phyloP scores from a whole-genome alignment of 2,888 invertebrate genomes.

The Agrochola circellaris region DNA sequence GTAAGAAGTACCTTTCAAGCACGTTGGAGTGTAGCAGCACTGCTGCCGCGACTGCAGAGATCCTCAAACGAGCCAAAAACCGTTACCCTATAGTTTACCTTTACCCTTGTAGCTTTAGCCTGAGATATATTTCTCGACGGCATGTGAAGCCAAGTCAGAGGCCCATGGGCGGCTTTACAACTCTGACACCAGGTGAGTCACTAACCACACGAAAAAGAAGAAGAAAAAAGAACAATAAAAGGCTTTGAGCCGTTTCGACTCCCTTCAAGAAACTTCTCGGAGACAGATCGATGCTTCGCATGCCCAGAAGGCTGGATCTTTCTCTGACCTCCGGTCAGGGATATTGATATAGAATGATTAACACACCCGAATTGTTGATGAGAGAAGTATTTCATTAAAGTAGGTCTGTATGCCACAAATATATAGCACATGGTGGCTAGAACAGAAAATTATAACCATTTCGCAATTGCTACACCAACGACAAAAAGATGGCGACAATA shows the following conservation, averaged over 20 bases:
- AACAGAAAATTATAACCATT: not conserved
- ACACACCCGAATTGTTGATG: not conserved
- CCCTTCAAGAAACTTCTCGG: not conserved
- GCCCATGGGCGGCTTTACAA: too few relatives aligned
- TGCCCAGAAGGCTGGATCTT: not conserved
- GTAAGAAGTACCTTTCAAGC: not conserved
- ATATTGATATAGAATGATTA: not conserved
- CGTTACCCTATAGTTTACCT: not conserved
- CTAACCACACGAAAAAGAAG: too few relatives aligned
- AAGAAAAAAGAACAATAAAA: too few relatives aligned
- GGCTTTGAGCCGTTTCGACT: not conserved
- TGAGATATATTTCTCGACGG: too few relatives aligned
- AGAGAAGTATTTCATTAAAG: not conserved
- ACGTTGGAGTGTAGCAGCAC: too few relatives aligned
- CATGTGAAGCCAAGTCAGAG: too few relatives aligned
- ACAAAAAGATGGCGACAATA: not conserved
- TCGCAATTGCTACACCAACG: not conserved
- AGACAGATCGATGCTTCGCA: not conserved
- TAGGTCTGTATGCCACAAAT: not conserved
- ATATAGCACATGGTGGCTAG: not conserved
- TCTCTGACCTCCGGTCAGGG: not conserved
- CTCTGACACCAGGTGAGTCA: too few relatives aligned
- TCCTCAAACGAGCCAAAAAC: not conserved
- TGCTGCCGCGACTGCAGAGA: not conserved
- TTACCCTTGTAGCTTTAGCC: too few relatives aligned